Evolutionary conservation across 2,797 vertebrate genomes (phyloP).

Genomic region (Danio choprae): DNA sequence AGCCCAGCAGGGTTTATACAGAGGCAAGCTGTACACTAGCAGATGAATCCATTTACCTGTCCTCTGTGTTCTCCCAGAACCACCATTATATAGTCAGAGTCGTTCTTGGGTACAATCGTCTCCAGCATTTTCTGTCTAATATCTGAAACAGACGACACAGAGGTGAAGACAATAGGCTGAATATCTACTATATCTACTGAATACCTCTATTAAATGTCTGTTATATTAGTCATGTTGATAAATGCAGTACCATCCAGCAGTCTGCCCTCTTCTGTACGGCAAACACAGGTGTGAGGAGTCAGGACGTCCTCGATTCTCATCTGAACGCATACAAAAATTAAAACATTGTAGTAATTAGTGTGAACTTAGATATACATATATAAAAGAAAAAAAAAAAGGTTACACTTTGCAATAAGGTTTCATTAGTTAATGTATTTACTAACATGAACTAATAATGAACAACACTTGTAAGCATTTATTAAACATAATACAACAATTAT

Average conservation of each 20-base stretch:
- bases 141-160: slow-evolving; percentile 68
- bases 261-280: slow-evolving; percentile 86
- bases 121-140: slow-evolving; percentile 89
- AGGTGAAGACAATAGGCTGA: not conserved
- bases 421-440: too few species aligned
- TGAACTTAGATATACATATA: not conserved
- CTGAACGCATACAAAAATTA: slow-evolving; percentile 64
- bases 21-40: not conserved
- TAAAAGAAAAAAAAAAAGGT: too few species aligned
- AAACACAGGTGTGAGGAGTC: slow-evolving; percentile 82
- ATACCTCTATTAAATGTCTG: not conserved
- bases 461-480: too few species aligned
- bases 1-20: not conserved
- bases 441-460: too few species aligned
- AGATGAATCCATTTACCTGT: slow-evolving; percentile 68
- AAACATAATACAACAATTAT: too few species aligned
- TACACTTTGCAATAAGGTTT: too few species aligned
- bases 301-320: slow-evolving; percentile 90
- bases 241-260: slow-evolving; percentile 83
- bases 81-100: slow-evolving; percentile 76
- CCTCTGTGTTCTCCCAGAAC: slow-evolving; percentile 76
- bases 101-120: slow-evolving; percentile 86
- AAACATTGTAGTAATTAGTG: too few species aligned
- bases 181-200: too few species aligned
- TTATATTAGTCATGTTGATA: not conserved